A percentile compares a stretch with the other conserved stretches of the same genome.
phyloP scores from a whole-genome alignment of 2,797 vertebrate genomes.

The Forpus xanthops region DNA sequence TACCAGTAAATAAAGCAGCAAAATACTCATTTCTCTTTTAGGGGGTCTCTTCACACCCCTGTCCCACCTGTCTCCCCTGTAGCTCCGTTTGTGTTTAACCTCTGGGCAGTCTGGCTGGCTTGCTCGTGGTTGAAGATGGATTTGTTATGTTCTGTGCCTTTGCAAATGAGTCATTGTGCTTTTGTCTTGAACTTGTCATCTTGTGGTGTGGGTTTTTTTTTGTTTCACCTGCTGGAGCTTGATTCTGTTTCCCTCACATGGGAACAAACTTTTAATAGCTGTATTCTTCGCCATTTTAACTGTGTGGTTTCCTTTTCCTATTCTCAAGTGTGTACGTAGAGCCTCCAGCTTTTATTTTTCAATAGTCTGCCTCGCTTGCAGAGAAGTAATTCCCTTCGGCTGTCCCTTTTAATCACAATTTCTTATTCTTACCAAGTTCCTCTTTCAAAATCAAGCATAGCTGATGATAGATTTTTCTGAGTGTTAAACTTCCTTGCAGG shows the following conservation, averaged over 20 bases:
- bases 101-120: background rate
- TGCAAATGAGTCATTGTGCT: rapidly evolving
- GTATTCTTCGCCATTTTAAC: background rate
- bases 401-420: background rate
- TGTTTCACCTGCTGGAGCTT: background rate
- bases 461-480: background rate
- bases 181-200: background rate
- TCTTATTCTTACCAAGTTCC: constrained; percentile 19
- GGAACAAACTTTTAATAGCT: background rate
- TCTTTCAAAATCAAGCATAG: background rate
- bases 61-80: too few relatives aligned
- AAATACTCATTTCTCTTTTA: background rate
- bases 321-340: background rate
- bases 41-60: background rate
- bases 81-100: background rate
- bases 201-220: background rate
- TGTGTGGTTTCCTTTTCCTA: background rate
- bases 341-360: background rate
- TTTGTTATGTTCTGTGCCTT: background rate
- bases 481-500: background rate
- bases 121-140: background rate
- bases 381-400: background rate
- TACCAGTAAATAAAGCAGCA: background rate
- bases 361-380: background rate
- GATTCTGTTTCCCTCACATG: background rate